A percentile compares a stretch with the other conserved stretches of the same genome.
These are phyloP conservation scores for Eulemur rufifrons DNA, from an alignment of 2,113 vertebrate species.

Conservation along the genomic window DNA sequence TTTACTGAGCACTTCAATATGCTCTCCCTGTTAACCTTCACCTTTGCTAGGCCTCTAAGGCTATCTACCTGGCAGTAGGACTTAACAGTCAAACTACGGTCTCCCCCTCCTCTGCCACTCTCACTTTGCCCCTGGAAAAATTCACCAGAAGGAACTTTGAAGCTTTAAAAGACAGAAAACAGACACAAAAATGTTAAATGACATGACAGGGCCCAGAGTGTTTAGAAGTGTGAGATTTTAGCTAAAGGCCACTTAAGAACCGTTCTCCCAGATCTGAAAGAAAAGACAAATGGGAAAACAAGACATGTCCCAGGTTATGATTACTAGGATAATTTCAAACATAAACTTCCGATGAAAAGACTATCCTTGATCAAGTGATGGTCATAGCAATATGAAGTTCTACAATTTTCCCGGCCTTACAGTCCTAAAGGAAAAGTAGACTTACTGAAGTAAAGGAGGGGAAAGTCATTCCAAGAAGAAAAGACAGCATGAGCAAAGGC, in stretches of 20 bases:
- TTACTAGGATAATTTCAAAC: constrained; percentile 14
- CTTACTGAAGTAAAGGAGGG: neutral
- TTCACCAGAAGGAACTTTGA: neutral
- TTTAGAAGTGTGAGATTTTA: neutral
- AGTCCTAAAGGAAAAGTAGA: constrained; percentile 22
- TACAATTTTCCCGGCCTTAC: neutral
- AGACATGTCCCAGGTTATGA: neutral
- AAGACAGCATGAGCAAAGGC: neutral
- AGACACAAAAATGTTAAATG: constrained; percentile 17
- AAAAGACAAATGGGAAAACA: neutral
- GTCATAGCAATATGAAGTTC: neutral
- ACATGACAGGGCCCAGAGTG: neutral
- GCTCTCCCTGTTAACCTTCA: neutral
- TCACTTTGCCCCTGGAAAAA: neutral
- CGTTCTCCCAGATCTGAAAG: neutral
- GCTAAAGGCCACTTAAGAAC: constrained; percentile 31
- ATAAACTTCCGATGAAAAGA: constrained; percentile 9
- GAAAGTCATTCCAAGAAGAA: constrained; percentile 1
- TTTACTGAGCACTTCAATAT: neutral
- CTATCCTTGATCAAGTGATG: neutral
- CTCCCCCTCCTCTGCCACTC: neutral
- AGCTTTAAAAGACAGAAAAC: neutral
- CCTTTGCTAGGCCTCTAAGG: neutral
- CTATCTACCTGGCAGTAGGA: neutral
- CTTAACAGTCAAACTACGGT: neutral